Evolutionary conservation across 1,140 invertebrate species (phyloP).

Genomic region (Paracyclopina nana): DNA sequence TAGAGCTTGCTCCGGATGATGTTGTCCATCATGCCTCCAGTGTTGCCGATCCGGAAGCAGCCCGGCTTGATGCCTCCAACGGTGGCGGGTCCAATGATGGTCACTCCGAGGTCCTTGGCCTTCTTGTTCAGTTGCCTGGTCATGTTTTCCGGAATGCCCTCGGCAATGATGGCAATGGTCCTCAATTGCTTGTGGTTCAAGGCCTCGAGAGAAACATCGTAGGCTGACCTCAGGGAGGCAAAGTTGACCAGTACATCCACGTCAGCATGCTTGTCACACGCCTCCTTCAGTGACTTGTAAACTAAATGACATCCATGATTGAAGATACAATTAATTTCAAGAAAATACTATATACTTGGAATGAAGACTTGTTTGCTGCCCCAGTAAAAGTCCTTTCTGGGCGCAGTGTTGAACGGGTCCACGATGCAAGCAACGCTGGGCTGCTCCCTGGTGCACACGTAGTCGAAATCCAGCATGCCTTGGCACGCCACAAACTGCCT

Average conservation of each 20-base stretch:
- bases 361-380: conserved; percentile 94
- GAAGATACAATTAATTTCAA: conserved; percentile 9
- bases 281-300: conserved; percentile 92
- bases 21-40: conserved; percentile 98
- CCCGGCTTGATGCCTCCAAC: conserved; percentile 94
- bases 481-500: conserved; percentile 98
- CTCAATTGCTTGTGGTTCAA: conserved; percentile 70
- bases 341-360: no score
- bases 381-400: conserved; percentile 99
- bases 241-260: conserved; percentile 97
- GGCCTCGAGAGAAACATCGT: conserved; percentile 87
- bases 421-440: conserved; percentile 75
- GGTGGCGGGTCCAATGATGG: conserved; percentile 89
- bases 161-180: conserved; percentile 95
- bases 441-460: conserved; percentile 60
- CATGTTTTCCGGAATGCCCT: conserved; percentile 96
- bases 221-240: conserved; percentile 89
- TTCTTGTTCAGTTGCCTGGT: conserved; percentile 80
- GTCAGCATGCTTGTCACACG: conserved; percentile 82
- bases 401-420: conserved; percentile 84
- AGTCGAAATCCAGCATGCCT: conserved; percentile 96
- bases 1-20: conserved; percentile 94
- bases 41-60: conserved; percentile 98
- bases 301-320: conserved; percentile 48
- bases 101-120: conserved; percentile 57